These are phyloP conservation scores for Manacus vitellinus DNA, from an alignment of 2,113 vertebrate genomes.

Conservation along the genomic window DNA sequence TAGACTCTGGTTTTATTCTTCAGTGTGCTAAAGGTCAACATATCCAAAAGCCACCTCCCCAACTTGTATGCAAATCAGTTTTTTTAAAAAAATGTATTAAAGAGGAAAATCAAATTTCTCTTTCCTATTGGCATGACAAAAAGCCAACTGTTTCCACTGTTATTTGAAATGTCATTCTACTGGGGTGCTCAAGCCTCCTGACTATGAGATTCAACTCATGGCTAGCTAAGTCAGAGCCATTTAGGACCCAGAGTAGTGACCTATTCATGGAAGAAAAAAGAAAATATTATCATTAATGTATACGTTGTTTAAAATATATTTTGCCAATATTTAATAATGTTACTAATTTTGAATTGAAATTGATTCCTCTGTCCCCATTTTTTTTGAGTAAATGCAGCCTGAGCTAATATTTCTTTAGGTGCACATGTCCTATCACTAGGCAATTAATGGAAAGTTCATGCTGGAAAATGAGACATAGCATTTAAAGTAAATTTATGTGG, in stretches of 20 bases:
- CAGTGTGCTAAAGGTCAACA: fast-evolving
- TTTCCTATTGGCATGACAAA: not conserved
- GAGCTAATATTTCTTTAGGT: not conserved
- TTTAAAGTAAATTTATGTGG: not conserved
- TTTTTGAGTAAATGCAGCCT: not conserved
- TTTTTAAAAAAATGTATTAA: not conserved
- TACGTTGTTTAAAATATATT: not conserved
- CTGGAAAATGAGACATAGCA: not conserved
- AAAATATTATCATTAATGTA: not conserved
- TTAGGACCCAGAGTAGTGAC: not conserved
- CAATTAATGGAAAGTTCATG: not conserved
- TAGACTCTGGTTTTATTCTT: not conserved
- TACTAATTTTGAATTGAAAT: not conserved
- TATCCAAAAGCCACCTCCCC: not conserved
- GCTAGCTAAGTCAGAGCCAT: not conserved
- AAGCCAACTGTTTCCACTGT: fast-evolving
- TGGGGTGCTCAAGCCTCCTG: not conserved
- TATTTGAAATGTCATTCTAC: not conserved
- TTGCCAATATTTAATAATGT: not conserved
- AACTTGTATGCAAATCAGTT: not conserved
- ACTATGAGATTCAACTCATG: not conserved
- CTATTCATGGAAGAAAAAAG: not conserved
- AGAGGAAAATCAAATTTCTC: not conserved
- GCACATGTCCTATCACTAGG: not conserved
- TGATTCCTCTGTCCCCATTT: not conserved